Base-by-base conservation (phyloP, 2,888 invertebrate species). In the Sarcophaga variegata region DNA sequence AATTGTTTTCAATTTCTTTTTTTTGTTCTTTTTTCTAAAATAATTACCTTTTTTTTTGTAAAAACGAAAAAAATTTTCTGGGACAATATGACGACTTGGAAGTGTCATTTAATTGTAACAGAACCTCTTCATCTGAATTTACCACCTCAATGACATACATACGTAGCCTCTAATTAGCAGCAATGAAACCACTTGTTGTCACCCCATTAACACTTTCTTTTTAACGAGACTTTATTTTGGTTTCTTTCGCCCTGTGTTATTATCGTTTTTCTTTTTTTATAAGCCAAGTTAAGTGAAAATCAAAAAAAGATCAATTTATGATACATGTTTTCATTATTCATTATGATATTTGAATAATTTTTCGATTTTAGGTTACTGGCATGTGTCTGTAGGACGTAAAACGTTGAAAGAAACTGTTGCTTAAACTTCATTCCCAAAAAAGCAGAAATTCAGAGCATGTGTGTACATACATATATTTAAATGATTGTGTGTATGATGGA, bases 111-210 rank as follows among this genome's bases (percentile, higher is more conserved):
- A 25, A 69, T 5, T 54, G 20, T 45, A n/a, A 25, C 6, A 37
- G 49, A 60, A 70, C 59, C 25, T 2, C 12, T 69, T 63, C 74
- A 70, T 60, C 6, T 47, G 10, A 3, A 8, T 25, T 63, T 75
- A 25, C 12, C 74, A 70, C 27, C n/a, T 77, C 60, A 77, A 77
- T 83, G 8, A 37, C 8, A 37, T 37, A 37, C 77, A 69, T 17
- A 69, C 37, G 49, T 54, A 54, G 8, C 20, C 64, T 11, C 12
- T 69, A 76, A 86, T 83, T 83, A 81, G 72, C 17, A 37, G 59
- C 70, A 83, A 81, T 62, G 10, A 25, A n/a, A 37, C 25, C 80
- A 75, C 60, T 70, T 87, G 86, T 70, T 87, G 86, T 75, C 83
- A 81, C 78, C 75, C 62, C 45, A 69, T 83, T 81, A 74, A 60